A percentile compares a stretch with the other conserved stretches of the same genome.
Conservation (phyloP, 1,140 invertebrate species). For the Triops cancriformis region DNA sequence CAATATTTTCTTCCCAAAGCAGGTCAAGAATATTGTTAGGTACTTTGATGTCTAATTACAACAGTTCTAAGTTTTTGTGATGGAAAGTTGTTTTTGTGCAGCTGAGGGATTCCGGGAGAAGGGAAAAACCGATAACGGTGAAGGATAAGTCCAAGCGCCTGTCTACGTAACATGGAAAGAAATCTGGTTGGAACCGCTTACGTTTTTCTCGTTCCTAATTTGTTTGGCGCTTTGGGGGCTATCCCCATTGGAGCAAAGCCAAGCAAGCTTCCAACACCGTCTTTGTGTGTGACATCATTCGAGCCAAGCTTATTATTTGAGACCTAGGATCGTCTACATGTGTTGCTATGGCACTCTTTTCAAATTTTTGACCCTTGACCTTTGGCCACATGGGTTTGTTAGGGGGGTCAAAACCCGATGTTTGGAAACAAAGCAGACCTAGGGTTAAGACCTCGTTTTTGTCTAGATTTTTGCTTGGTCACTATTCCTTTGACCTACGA, state of each 20-base stretch:
- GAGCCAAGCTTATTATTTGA: neutral
- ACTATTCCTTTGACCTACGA: neutral
- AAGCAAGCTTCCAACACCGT: neutral
- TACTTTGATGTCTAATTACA: too few species aligned
- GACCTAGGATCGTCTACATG: neutral
- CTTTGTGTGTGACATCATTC: neutral
- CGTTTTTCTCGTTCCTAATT: neutral
- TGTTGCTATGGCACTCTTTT: too few species aligned
- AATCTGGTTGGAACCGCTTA: slow-evolving; percentile 4
- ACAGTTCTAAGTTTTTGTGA: too few species aligned
- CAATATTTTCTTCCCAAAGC: too few species aligned
- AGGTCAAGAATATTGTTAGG: too few species aligned
- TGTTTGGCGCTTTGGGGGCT: neutral
- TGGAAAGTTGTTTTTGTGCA: too few species aligned
- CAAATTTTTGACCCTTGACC: neutral
- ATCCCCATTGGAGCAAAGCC: neutral
- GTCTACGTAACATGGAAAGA: neutral
- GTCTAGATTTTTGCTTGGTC: neutral
- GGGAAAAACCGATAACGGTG: too few species aligned
- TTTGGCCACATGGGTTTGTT: neutral
- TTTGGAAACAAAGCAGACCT: neutral
- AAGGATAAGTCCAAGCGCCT: neutral
- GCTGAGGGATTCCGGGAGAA: neutral
- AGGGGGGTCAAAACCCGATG: neutral
- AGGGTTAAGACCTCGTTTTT: neutral